Conservation (phyloP, 2,797 vertebrate genomes). For the Clarias laeviceps region DNA sequence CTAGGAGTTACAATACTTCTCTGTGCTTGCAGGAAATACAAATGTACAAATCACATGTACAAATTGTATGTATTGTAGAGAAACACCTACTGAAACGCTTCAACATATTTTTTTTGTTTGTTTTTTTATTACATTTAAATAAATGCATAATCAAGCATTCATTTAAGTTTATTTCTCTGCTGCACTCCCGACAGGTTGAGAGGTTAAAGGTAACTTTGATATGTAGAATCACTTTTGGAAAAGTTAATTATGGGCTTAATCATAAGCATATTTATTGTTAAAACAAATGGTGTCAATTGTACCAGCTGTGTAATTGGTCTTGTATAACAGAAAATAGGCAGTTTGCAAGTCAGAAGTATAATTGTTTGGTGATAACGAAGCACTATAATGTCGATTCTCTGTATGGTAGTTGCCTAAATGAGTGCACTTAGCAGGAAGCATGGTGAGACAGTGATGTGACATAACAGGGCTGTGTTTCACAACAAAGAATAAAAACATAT, state of each 20-base stretch:
- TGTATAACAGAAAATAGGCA: not conserved
- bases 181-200: too few relatives aligned
- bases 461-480: not conserved
- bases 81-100: not conserved
- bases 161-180: not conserved
- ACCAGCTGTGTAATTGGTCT: not conserved
- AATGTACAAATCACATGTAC: not conserved
- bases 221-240: not conserved
- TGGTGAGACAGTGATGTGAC: not conserved
- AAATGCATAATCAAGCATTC: slow-evolving; percentile 35
- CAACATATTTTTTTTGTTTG: not conserved
- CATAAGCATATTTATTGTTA: slow-evolving; percentile 4
- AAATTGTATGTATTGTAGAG: not conserved
- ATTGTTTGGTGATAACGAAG: not conserved
- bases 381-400: not conserved
- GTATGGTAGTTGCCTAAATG: not conserved
- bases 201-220: not conserved
- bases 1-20: not conserved
- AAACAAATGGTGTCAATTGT: not conserved
- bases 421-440: not conserved
- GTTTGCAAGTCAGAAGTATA: slow-evolving; percentile 16
- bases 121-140: not conserved
- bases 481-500: not conserved
- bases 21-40: not conserved
- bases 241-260: slow-evolving; percentile 9